These are phyloP conservation scores for Heliothis subflexa DNA, from an alignment of 1,140 invertebrate species.

Conservation along the genomic window DNA sequence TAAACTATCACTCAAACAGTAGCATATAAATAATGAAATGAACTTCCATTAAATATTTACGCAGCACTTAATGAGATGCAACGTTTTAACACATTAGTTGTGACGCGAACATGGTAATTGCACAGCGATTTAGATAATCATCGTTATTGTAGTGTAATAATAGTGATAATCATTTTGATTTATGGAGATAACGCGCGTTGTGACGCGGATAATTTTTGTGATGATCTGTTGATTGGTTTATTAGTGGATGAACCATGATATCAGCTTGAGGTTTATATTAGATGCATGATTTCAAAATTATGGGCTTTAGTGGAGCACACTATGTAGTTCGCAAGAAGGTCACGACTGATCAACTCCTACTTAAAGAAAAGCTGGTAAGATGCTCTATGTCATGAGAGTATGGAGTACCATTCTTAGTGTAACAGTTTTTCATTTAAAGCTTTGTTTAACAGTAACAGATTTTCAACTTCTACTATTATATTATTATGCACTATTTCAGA, in stretches of 20 bases:
- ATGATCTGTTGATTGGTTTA: not conserved
- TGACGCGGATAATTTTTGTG: not conserved
- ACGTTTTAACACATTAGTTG: constrained; percentile 30
- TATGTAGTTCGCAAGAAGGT: too few relatives aligned
- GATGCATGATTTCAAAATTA: too few relatives aligned
- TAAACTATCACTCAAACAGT: not conserved
- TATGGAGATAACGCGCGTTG: constrained; percentile 18
- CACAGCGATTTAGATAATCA: constrained; percentile 33
- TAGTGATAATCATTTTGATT: constrained; percentile 31
- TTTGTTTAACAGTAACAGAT: too few relatives aligned
- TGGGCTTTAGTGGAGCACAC: too few relatives aligned
- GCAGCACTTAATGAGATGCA: constrained; percentile 28
- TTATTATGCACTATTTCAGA: too few relatives aligned
- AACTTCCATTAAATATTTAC: constrained; percentile 30
- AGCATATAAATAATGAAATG: constrained; percentile 13
- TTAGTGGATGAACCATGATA: not conserved
- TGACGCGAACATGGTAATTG: constrained; percentile 34
- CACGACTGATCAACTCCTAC: too few relatives aligned
- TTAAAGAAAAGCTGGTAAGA: too few relatives aligned
- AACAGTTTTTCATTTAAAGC: too few relatives aligned
- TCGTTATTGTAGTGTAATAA: constrained; percentile 27
- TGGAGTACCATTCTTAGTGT: too few relatives aligned
- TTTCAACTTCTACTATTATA: too few relatives aligned
- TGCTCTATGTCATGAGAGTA: too few relatives aligned
- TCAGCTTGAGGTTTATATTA: too few relatives aligned